Conservation (phyloP, 2,797 vertebrate species). For the Vespertilio murinus region DNA sequence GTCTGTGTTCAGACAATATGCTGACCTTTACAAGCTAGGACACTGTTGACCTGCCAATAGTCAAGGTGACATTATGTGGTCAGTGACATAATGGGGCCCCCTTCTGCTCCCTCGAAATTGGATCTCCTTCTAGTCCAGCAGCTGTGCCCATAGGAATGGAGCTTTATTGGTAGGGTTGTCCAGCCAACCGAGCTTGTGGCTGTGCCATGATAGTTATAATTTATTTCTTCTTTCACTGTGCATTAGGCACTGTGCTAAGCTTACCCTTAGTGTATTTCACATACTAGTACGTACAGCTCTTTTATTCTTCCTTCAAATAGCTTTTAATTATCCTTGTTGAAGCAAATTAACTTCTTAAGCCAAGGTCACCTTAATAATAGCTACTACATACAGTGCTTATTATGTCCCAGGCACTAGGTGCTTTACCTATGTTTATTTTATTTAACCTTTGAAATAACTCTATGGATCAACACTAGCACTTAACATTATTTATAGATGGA, state of each 20-base stretch:
- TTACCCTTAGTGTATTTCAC: background rate
- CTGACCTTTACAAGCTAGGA: background rate
- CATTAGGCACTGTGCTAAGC: background rate
- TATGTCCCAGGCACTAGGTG: background rate
- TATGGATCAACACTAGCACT: background rate
- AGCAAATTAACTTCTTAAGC: background rate
- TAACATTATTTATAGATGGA: background rate
- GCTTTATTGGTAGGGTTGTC: background rate
- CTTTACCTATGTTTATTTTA: background rate
- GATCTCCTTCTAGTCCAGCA: background rate
- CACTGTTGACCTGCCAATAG: background rate
- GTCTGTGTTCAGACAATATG: background rate
- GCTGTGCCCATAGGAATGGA: background rate
- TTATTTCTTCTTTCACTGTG: background rate
- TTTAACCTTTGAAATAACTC: background rate
- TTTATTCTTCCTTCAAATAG: background rate
- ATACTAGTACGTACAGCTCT: background rate
- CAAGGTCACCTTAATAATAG: background rate
- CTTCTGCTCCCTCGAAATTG: background rate
- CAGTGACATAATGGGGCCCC: background rate
- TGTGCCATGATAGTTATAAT: background rate
- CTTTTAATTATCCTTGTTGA: background rate
- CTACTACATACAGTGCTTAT: background rate
- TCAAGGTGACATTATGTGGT: background rate
- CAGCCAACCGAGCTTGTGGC: background rate